Evolutionary conservation across 2,113 vertebrate species (phyloP).

Genomic region (Hydrolagus affinis): DNA sequence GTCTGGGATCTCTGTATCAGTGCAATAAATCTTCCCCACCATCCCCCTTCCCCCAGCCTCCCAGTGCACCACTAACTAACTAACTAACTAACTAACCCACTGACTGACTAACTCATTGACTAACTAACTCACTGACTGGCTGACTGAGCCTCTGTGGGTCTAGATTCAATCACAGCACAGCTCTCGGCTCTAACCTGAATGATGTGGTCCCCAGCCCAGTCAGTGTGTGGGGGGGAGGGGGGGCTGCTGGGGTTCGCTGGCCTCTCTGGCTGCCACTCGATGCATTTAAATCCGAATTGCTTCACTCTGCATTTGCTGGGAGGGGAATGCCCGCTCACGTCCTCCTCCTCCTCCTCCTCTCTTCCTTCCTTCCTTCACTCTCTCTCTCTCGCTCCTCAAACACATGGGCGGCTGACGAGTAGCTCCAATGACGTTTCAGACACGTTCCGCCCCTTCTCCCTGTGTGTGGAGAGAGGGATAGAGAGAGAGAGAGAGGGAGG

Average conservation of each 20-base stretch:
- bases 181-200: not conserved
- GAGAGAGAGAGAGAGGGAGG: no score
- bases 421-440: slow-evolving; percentile 10
- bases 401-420: slow-evolving; percentile 3
- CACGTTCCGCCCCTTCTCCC: not conserved
- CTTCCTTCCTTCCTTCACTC: slow-evolving; percentile 13
- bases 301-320: not conserved
- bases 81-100: no score
- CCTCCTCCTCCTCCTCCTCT: not conserved
- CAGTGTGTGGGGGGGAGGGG: not conserved
- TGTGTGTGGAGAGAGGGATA: no score
- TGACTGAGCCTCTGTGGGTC: not conserved
- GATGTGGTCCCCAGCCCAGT: no score
- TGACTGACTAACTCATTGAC: no score
- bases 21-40: not conserved
- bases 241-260: not conserved
- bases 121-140: no score
- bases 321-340: no score
- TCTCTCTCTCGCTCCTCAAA: no score
- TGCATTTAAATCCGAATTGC: not conserved
- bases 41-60: no score
- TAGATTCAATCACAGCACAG: not conserved
- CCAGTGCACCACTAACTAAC: no score
- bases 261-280: not conserved
- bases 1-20: not conserved